Evolutionary conservation across 2,888 invertebrate species (phyloP), one percentile per base, ranked within the genome.

Genomic region (Plemyria rubiginata): DNA sequence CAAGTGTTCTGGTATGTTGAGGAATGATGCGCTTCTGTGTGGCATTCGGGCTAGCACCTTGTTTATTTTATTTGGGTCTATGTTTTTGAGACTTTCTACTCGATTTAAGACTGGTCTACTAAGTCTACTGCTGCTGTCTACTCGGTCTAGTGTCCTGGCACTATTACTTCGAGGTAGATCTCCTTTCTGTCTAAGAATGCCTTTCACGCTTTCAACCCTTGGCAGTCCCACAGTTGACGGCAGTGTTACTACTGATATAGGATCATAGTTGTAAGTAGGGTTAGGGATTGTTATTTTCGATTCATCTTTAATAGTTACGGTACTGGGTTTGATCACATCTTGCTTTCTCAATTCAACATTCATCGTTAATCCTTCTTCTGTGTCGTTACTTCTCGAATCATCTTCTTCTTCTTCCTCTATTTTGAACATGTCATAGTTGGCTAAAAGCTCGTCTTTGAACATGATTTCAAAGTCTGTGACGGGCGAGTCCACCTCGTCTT

Each of bases 391-490:
- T 43, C 78, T 80, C 45, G 75, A 78, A n/a, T 90, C 87, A 70
- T 90, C 91, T 65, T 91, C 92, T 75, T 93, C 93, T 76, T 90
- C 90, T 36, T 92, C 36, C 11, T 38, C 93, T 22, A 93, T 93
- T 70, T 93, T 92, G 63, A 91, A 92, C 84, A 93, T 93, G 45
- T 88, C 87, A 57, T 89, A 80, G 43, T 81, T 84, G 0, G 85
- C 78, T 2, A 86, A 65, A 0, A 93, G 80, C 77, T 93, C 93
- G 66, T 93, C 93, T 80, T 93, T 92, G 76, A 93, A 93, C 93
- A 93, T 93, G 0, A 93, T 93, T 79, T 93, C 93, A 55, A 93
- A 93, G 76, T 93, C 93, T 1, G 93, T 92, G 2, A 93, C 88
- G 0, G 91, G 92, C 0, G 91, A 90, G 56, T 93, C 87, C 0